Percentiles rank a stretch among this genome's conserved stretches.
These are phyloP conservation scores for Polypterus senegalus DNA, from an alignment of 2,113 vertebrate species.

Conservation along the genomic window DNA sequence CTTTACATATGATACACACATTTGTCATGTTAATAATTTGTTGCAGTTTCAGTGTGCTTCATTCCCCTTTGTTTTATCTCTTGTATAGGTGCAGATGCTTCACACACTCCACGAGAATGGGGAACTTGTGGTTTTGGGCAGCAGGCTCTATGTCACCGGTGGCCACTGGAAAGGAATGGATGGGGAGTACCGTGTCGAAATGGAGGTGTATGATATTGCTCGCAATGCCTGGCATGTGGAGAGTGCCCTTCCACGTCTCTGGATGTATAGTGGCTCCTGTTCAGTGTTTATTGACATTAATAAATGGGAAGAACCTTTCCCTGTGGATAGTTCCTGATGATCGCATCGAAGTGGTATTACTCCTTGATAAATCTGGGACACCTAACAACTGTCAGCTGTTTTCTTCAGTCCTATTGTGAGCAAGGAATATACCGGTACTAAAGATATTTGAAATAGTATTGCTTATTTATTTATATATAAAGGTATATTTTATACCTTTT, in stretches of 20 bases:
- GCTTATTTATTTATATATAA: no score
- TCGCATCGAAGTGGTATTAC: no score
- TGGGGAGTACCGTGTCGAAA: conserved; percentile 80
- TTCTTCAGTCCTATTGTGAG: no score
- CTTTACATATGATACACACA: no score
- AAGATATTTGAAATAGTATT: no score
- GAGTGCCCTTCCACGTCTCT: conserved; percentile 70
- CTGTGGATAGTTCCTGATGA: conserved; percentile 23
- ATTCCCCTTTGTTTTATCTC: no score
- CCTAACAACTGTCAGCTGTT: no score
- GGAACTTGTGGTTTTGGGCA: conserved; percentile 62
- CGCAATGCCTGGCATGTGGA: conserved; percentile 65
- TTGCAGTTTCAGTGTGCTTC: no score
- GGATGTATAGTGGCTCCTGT: conserved; percentile 81
- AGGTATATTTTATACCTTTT: no score
- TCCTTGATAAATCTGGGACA: no score
- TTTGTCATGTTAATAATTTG: no score
- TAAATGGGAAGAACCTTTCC: conserved; percentile 65
- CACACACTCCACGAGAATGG: conserved; percentile 90
- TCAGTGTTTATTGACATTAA: conserved; percentile 75
- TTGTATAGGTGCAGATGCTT: conserved; percentile 70
- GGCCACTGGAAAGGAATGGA: conserved; percentile 95
- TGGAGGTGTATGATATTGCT: conserved; percentile 71
- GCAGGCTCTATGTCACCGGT: conserved; percentile 66
- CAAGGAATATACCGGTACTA: no score